These are phyloP conservation scores for Kradibia gibbosae DNA, from an alignment of 1,140 invertebrate genomes.

Conservation along the genomic window DNA sequence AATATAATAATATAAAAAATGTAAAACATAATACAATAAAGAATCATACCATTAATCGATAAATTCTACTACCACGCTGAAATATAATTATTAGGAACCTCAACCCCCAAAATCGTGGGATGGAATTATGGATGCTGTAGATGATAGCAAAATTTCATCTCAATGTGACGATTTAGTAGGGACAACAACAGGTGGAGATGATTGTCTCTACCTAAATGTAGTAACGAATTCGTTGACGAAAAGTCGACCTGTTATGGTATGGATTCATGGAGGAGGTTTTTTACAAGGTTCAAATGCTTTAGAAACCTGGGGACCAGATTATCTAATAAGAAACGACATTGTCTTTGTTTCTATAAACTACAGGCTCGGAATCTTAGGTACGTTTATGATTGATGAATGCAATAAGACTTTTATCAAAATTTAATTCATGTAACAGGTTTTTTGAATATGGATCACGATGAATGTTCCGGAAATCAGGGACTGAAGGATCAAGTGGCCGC, in stretches of 20 bases:
- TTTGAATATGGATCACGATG: conserved; percentile 56
- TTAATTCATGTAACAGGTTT: conserved; percentile 53
- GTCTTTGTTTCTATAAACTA: conserved; percentile 78
- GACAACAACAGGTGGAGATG: conserved; percentile 74
- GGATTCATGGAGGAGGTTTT: conserved; percentile 81
- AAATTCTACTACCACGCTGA: too few species aligned
- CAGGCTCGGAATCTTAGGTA: conserved; percentile 76
- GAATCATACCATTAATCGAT: too few species aligned
- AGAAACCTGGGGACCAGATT: conserved; percentile 70
- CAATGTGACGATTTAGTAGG: conserved; percentile 51
- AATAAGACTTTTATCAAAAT: too few species aligned
- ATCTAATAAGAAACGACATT: conserved; percentile 73
- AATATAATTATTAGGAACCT: conserved; percentile 56
- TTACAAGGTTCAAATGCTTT: conserved; percentile 68
- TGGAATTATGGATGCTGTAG: conserved; percentile 54
- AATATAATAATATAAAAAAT: too few species aligned
- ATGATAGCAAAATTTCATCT: conserved; percentile 48
- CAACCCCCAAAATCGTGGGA: conserved; percentile 55
- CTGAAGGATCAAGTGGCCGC: conserved; percentile 58
- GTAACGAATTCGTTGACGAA: conserved; percentile 78
- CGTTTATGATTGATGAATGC: not conserved
- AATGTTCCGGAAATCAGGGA: conserved; percentile 57
- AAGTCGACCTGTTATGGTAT: conserved; percentile 78
- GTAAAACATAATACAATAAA: too few species aligned
- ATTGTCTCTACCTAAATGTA: conserved; percentile 87